These are phyloP conservation scores for Caenorhabditis sulstoni DNA, from an alignment of 2,888 invertebrate genomes.

Conservation along the genomic window DNA sequence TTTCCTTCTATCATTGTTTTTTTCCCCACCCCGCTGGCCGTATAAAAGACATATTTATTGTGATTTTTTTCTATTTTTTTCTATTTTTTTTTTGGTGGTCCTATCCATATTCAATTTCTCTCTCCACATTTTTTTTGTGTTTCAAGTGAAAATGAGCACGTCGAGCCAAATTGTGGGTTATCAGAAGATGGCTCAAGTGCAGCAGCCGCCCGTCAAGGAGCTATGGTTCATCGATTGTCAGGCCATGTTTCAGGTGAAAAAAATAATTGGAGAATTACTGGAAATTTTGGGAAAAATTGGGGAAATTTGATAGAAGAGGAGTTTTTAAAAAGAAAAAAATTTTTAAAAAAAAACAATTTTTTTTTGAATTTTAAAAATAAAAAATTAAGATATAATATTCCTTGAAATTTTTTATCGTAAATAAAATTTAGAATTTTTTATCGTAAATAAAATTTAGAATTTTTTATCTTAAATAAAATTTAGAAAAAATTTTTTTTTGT, in stretches of 20 bases:
- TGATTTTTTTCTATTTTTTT: background rate
- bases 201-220: slow-evolving; percentile 41
- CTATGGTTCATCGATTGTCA: slow-evolving; percentile 67
- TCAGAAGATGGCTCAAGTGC: slow-evolving; percentile 25
- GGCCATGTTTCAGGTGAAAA: slow-evolving; percentile 66
- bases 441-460: too few relatives aligned
- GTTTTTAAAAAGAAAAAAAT: background rate
- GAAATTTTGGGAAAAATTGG: background rate
- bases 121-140: too few relatives aligned
- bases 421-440: too few relatives aligned
- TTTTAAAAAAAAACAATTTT: too few relatives aligned
- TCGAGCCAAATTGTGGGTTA: background rate
- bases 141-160: too few relatives aligned
- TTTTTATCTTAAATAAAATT: too few relatives aligned
- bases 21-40: too few relatives aligned
- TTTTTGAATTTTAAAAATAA: too few relatives aligned
- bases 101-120: too few relatives aligned
- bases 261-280: background rate
- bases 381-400: background rate
- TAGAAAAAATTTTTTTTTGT: background rate
- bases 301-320: too few relatives aligned
- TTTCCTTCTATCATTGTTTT: too few relatives aligned
- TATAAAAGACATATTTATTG: background rate
- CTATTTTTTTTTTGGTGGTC: background rate
- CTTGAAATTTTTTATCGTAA: too few relatives aligned